Evolutionary conservation across 2,113 vertebrate genomes (phyloP).

Genomic region (Acrocephalus arundinaceus): DNA sequence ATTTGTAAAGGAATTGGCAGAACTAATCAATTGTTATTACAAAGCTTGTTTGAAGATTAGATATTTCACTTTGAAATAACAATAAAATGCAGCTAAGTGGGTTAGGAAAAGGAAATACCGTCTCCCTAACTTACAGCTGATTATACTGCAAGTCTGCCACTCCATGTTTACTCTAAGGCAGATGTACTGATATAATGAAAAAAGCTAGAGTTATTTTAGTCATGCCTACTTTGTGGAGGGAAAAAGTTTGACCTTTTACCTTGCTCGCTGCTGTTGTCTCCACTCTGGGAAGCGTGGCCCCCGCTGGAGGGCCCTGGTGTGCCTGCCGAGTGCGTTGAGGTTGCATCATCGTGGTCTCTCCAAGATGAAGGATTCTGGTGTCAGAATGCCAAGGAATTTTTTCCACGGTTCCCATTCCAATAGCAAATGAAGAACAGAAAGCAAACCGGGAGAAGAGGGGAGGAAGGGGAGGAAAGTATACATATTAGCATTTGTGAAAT

Average conservation of each 20-base stretch:
- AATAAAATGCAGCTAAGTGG: slow-evolving; percentile 68
- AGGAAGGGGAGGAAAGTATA: slow-evolving; percentile 50
- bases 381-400: slow-evolving; percentile 78
- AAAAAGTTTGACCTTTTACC: slow-evolving; percentile 86
- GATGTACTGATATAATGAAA: slow-evolving; percentile 70
- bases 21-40: slow-evolving; percentile 78
- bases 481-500: slow-evolving; percentile 80
- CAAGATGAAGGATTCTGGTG: slow-evolving; percentile 98
- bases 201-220: slow-evolving; percentile 71
- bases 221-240: slow-evolving; percentile 70
- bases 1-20: slow-evolving; percentile 79
- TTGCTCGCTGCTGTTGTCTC: slow-evolving; percentile 99
- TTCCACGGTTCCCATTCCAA: slow-evolving; percentile 86
- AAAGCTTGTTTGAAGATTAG: slow-evolving; percentile 74
- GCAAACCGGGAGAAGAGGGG: slow-evolving; percentile 54
- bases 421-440: slow-evolving; percentile 83
- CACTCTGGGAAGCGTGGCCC: slow-evolving; percentile 97
- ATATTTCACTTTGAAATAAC: slow-evolving; percentile 66
- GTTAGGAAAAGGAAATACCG: slow-evolving; percentile 66
- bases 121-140: slow-evolving; percentile 66
- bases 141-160: slow-evolving; percentile 55
- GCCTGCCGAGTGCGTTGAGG: slow-evolving; percentile 97
- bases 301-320: slow-evolving; percentile 99
- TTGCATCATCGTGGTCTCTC: slow-evolving; percentile 99
- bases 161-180: slow-evolving; percentile 70